Base-by-base conservation (phyloP, 1,140 invertebrate genomes). In the Conus ventricosus region DNA sequence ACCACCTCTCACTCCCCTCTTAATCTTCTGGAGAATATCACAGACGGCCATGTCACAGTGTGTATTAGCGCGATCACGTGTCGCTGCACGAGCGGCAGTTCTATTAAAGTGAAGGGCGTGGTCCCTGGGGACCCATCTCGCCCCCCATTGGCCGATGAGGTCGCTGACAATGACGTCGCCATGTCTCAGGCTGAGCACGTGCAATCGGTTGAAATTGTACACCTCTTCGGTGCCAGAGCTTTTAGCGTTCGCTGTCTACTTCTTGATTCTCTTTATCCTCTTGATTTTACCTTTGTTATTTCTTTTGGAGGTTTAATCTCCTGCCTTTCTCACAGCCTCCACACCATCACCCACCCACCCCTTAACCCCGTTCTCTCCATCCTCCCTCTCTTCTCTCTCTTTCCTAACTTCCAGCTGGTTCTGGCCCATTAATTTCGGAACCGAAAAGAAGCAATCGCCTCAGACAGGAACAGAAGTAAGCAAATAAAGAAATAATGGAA, bases 101-200 rank as follows among this genome's bases (percentile, higher is more conserved):
- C 67, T 71, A 71, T 20, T 71, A 71, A 71, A 71, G 67, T 20
- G 67, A 71, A 71, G 67, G 67, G 67, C 67, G 67, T 11, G 67
- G 67, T 71, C 67, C 67, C 67, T 23, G 20, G 67, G 67, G 67
- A 13, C 67, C 67, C 23, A 7, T 82, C 80, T 82, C 67, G 15
- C 4, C 23, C 23, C 67, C 23, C 11, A 71, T 71, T 71, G 67
- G 67, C 67, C 20, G 67, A 20, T 27, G 13, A 82, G 6, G 54
- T 84, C 85, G 20, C 51, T 10, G 85, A 75, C 82, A 78, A 88
- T 63, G 81, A 84, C 80, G 57, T 60, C 8, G 57, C 57, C 57
- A 8, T 60, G 57, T 60, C 8, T 1, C 39, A 60, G 8, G 8
- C 57, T n/a, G 67, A 6, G 20, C 67, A 71, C 67, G 67, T 71